phyloP scores from a whole-genome alignment of 2,113 vertebrate species.

The Leptosomus discolor region DNA sequence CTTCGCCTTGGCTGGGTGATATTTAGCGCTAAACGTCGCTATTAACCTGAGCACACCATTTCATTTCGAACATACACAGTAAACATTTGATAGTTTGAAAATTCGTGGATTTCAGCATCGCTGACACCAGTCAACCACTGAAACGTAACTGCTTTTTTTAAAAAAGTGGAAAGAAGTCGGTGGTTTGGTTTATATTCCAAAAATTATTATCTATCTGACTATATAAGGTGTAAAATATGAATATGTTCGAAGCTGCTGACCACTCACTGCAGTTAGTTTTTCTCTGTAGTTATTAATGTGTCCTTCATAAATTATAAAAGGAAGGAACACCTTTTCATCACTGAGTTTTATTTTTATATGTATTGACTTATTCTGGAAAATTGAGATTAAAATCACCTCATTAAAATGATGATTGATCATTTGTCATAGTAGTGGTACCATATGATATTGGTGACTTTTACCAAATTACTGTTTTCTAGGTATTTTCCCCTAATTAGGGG shows the following conservation, averaged over 20 bases:
- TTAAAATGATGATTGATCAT: conserved; percentile 40
- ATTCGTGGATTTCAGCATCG: background rate
- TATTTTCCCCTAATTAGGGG: background rate
- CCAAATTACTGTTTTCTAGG: conserved; percentile 30
- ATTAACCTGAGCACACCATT: no score
- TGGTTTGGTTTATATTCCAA: background rate
- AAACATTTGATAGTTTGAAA: background rate
- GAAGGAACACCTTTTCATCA: background rate
- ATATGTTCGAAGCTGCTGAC: background rate
- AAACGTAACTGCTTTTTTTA: background rate
- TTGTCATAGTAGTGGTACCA: conserved; percentile 5
- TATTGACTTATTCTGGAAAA: conserved; percentile 3
- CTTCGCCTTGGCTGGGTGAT: background rate
- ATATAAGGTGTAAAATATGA: background rate
- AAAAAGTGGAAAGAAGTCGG: background rate
- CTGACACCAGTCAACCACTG: background rate
- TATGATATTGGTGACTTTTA: conserved; percentile 26
- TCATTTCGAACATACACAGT: background rate
- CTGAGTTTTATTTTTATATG: background rate
- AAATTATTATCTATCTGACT: background rate
- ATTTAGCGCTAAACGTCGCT: background rate
- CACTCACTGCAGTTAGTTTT: background rate
- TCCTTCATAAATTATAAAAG: background rate
- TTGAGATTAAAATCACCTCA: background rate
- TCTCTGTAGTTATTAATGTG: background rate